Evolutionary conservation across 1,140 invertebrate species (phyloP), one percentile per base, ranked within the genome.

Genomic region (Drosophila pandora): DNA sequence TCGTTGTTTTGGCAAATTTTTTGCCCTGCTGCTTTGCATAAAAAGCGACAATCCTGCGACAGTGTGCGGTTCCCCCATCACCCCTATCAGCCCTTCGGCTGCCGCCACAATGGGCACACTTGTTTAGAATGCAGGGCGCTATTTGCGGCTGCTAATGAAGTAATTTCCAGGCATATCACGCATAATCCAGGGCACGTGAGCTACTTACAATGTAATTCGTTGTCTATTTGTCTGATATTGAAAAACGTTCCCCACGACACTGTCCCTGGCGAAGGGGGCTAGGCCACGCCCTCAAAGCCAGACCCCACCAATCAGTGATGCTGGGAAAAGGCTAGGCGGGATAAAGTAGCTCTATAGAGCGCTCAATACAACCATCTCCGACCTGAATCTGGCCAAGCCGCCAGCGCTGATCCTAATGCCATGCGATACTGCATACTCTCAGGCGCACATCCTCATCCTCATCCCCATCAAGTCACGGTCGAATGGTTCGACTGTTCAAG

Each of bases 201-300:
- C 83, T 88, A 88, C 83, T 88, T 88, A 88, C 79, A 89, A 89
- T 83, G 84, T 88, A 88, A 88, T 88, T 88, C 83, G 83, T 83
- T 88, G 83, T 88, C 83, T 88, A 88, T 88, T 88, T 88, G 83
- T 88, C 77, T 88, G 84, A 87, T 87, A 87, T 87, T 87, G 82
- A 87, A 87, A 87, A 87, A 76, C 73, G 73, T 76, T 68, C 55
- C 54, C 55, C 70, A 63, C 25, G 45, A 62, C 41, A 71, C 22
- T 13, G 49, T 17, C 23, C 68, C 28, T 50, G 37, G 58, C 57
- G 22, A 72, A 43, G 62, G 52, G 52, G 52, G 22, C 56, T 69
- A 68, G 76, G 63, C 62, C 62, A 13, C 49, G 41, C 64, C 41
- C 34, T 13, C 9, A 8, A 2, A 13, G 10, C 7, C 49, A 23